Evolutionary conservation across 2,888 invertebrate genomes (phyloP).

Genomic region (Callyntrura sp.): DNA sequence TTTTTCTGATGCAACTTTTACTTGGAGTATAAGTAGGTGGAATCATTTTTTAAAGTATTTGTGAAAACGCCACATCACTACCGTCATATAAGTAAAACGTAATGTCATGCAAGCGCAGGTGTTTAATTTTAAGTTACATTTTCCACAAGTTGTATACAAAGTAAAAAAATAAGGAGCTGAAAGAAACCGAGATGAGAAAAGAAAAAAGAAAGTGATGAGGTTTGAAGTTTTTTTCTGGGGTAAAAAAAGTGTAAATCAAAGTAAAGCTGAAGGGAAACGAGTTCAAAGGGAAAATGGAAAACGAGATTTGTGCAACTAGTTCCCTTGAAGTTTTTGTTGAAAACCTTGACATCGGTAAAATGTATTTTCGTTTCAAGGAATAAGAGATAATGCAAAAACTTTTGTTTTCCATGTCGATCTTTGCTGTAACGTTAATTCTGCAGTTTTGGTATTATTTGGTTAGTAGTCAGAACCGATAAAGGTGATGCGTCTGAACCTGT

Average conservation of each 20-base stretch:
- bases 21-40: too few species aligned
- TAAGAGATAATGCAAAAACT: neutral
- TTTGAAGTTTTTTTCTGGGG: slow-evolving; percentile 10
- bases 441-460: neutral
- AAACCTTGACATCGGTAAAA: neutral
- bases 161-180: neutral
- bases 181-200: too few species aligned
- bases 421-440: neutral
- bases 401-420: neutral
- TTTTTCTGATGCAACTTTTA: neutral
- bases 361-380: neutral
- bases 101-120: neutral
- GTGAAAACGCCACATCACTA: too few species aligned
- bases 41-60: too few species aligned
- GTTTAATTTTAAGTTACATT: slow-evolving; percentile 19
- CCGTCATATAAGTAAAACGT: neutral
- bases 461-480: neutral
- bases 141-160: neutral
- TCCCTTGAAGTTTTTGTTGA: neutral
- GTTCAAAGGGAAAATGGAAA: slow-evolving; percentile 4
- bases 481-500: neutral
- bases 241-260: neutral
- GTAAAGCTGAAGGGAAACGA: neutral
- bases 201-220: slow-evolving; percentile 12
- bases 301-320: neutral